phyloP scores from a whole-genome alignment of 2,888 invertebrate genomes.

The Beris chalybata region DNA sequence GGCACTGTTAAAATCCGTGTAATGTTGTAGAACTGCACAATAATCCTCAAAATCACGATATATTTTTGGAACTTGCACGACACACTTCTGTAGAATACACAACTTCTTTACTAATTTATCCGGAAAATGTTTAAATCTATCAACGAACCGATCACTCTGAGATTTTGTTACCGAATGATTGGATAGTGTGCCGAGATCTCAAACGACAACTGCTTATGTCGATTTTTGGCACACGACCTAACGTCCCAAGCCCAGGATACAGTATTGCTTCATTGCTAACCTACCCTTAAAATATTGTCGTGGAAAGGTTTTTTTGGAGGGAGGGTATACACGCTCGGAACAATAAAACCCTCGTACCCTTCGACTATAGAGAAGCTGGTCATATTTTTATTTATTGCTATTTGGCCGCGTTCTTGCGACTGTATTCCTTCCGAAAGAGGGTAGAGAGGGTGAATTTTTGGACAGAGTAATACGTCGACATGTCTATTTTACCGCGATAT shows the following conservation, averaged over 20 bases:
- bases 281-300: background rate
- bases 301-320: constrained; percentile 4
- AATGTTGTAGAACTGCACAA: too few relatives aligned
- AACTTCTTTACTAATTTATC: too few relatives aligned
- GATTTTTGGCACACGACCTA: constrained; percentile 38
- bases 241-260: background rate
- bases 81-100: too few relatives aligned
- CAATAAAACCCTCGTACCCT: constrained; percentile 36
- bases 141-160: constrained; percentile 18
- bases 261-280: background rate
- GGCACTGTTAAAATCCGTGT: too few relatives aligned
- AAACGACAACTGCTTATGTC: constrained; percentile 24
- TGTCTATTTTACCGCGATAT: too few relatives aligned
- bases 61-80: too few relatives aligned
- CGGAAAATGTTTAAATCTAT: too few relatives aligned
- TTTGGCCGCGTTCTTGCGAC: constrained; percentile 17
- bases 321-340: constrained; percentile 21
- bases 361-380: constrained; percentile 30
- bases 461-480: background rate
- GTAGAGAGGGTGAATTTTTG: too few relatives aligned
- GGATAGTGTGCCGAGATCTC: background rate
- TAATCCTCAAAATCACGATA: too few relatives aligned
- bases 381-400: constrained; percentile 37
- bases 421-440: too few relatives aligned
- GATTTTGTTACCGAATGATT: constrained; percentile 24